phyloP scores from a whole-genome alignment of 2,888 invertebrate genomes.

The Drosophila macrothrix region DNA sequence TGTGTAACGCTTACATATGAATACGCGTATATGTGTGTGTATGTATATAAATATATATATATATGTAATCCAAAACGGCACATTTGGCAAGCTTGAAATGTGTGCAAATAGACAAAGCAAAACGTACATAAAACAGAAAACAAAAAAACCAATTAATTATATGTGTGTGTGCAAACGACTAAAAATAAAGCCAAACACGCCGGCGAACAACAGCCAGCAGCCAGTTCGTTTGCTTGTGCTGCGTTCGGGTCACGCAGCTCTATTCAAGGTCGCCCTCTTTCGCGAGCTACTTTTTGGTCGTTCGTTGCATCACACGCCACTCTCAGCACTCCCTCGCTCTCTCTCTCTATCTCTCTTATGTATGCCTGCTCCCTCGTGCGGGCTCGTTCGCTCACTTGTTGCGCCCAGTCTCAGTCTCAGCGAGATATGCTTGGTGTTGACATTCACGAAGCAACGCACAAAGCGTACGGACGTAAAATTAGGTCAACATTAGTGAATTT shows the following conservation, averaged over 20 bases:
- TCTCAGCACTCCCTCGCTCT: constrained; percentile 9
- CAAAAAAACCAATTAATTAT: constrained; percentile 49
- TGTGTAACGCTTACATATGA: constrained; percentile 1
- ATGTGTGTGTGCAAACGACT: constrained; percentile 50
- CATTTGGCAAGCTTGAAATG: constrained; percentile 60
- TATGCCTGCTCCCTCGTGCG: constrained; percentile 18
- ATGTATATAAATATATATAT: not conserved
- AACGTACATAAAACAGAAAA: constrained; percentile 40
- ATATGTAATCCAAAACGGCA: constrained; percentile 37
- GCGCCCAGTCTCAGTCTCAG: constrained; percentile 35
- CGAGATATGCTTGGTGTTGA: constrained; percentile 63
- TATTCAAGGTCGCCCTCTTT: constrained; percentile 84
- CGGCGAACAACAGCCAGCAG: constrained; percentile 36
- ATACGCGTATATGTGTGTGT: not conserved
- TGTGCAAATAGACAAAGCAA: constrained; percentile 63
- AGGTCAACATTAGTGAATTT: constrained; percentile 71
- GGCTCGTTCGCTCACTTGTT: constrained; percentile 45
- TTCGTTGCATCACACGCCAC: constrained; percentile 65
- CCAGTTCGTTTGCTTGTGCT: constrained; percentile 18
- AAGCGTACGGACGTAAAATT: constrained; percentile 63
- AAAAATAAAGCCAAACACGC: constrained; percentile 69
- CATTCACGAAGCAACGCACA: constrained; percentile 71
- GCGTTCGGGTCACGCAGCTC: constrained; percentile 63
- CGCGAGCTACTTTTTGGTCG: constrained; percentile 58
- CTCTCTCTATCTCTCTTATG: constrained; percentile 2